These are phyloP conservation scores for Ceryle rudis DNA, from an alignment of 2,797 vertebrate species.

Conservation along the genomic window DNA sequence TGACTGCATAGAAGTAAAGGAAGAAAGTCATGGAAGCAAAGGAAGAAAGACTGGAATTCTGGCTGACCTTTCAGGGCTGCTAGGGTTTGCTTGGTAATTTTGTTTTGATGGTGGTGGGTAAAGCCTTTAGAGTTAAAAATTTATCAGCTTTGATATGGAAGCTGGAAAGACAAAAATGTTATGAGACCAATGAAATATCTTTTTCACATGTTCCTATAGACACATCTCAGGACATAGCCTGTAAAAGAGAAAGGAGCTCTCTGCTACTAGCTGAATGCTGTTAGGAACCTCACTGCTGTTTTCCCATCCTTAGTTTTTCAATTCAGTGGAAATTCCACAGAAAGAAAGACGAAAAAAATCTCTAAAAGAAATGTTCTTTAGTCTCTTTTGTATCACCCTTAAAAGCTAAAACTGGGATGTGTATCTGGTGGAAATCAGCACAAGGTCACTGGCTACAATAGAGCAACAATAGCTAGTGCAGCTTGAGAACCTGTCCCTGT, in stretches of 20 bases:
- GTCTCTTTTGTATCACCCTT: neutral
- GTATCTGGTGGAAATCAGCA: neutral
- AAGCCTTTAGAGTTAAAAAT: neutral
- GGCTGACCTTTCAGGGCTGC: neutral
- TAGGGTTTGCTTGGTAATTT: neutral
- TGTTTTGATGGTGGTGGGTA: no score
- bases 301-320: neutral
- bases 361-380: neutral
- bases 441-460: neutral
- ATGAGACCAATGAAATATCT: neutral
- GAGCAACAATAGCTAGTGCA: neutral
- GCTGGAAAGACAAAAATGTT: neutral
- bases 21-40: neutral
- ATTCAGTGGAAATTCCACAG: neutral
- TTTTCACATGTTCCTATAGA: neutral
- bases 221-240: neutral
- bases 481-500: neutral
- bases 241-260: neutral
- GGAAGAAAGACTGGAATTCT: neutral
- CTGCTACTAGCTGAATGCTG: neutral
- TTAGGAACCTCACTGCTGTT: neutral
- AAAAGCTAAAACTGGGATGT: neutral
- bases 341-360: neutral
- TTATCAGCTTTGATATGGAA: neutral
- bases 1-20: neutral